Percentiles rank a stretch among this genome's conserved stretches.
Evolutionary conservation across 2,797 vertebrate species (phyloP).

Genomic region (Sternarchorhynchus goeldii): DNA sequence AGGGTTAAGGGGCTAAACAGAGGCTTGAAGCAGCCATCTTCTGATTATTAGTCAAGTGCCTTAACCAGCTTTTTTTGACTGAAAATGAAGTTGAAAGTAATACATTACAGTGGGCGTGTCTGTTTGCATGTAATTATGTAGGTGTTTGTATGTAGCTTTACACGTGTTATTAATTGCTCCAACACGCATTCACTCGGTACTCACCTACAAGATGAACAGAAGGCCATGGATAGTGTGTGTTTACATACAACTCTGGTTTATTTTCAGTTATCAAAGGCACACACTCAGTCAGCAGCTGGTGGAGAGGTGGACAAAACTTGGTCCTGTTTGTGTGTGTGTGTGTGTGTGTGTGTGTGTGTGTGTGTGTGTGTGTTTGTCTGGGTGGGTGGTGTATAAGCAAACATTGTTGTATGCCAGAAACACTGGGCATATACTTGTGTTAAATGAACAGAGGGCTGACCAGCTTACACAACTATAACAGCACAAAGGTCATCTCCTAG

Average conservation of each 20-base stretch:
- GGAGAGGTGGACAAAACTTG: constrained; percentile 32
- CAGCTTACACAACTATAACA: constrained; percentile 9
- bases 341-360: constrained; percentile 16
- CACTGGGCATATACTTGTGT: not conserved
- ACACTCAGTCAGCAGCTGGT: constrained; percentile 41
- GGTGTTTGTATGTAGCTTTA: not conserved
- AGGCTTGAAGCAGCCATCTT: too few relatives aligned
- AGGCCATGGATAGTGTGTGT: constrained; percentile 25
- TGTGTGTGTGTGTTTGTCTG: constrained; percentile 27
- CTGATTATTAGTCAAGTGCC: too few relatives aligned
- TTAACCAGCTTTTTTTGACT: not conserved
- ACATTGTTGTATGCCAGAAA: not conserved
- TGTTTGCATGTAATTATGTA: not conserved
- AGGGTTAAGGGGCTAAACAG: too few relatives aligned
- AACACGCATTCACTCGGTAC: not conserved
- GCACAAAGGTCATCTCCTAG: constrained; percentile 5
- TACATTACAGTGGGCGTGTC: not conserved
- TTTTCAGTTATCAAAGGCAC: constrained; percentile 51
- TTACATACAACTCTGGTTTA: constrained; percentile 41
- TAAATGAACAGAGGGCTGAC: constrained; percentile 32
- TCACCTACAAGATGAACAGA: not conserved
- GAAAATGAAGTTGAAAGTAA: constrained; percentile 11
- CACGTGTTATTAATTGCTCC: not conserved
- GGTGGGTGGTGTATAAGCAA: constrained; percentile 18
- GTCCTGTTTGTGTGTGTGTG: not conserved